Base-by-base conservation (phyloP, 1,140 invertebrate species). In the Pentalonia nigronervosa region DNA sequence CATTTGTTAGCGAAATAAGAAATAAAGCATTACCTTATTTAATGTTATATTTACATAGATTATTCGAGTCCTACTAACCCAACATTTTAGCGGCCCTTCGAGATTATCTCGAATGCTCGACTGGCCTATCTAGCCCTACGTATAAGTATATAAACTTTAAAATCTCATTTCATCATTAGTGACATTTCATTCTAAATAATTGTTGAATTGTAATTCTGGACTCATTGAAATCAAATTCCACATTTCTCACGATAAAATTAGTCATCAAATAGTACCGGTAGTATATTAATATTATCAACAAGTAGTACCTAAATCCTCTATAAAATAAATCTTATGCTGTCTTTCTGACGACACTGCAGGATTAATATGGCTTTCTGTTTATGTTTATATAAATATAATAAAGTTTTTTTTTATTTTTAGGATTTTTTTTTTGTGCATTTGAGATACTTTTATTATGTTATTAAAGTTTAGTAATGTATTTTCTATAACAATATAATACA, bases 401-500 rank as follows among this genome's bases (percentile, higher is more conserved):
- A 41, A 36, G 36, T 83, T 83, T 41, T 83, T 83, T 21, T 48
- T 88, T 87, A 47, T 87, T 48, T 47, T 76, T 76, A 6, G 30
- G 20, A 45, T 84, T 83, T 83, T 87, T 87, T 47, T 47, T 87
- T 41, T 87, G 25, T 30, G 47, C 2, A 11, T 41, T 86, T 17
- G 47, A 48, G 86, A 88, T n/a, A 48, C n/a, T 21, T 88, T 21
- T 48, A 88, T 88, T 88, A 50, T 34, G 41, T 41, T 41, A 88
- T 53, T n/a, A 47, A 89, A 89, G 87, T 89, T 89, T 23, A 89
- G 88, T 89, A 17, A 53, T 56, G 48, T 56, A 34, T 89, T 56
- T 56, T 53, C 48, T 89, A 53, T 89, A 89, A 56, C 88, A 89
- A 89, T 56, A 89, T 41, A 56, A 89, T 56, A 86, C 23, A 89